Evolutionary conservation across 2,888 invertebrate genomes (phyloP).

Genomic region (Abrostola triplasia): DNA sequence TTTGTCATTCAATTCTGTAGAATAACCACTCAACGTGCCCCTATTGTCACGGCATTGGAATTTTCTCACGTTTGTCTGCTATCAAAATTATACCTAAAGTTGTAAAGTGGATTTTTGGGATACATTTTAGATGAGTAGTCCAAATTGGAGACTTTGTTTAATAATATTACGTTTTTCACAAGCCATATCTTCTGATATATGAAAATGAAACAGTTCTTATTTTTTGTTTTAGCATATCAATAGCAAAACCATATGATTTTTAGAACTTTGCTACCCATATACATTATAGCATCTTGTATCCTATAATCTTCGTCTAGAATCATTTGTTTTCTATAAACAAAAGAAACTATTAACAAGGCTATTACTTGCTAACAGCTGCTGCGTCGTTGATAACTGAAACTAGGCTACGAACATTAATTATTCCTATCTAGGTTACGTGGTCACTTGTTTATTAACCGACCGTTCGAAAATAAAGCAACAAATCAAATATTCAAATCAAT

Average conservation of each 20-base stretch:
- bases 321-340: background rate
- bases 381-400: constrained; percentile 1
- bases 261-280: too few species aligned
- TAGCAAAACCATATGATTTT: too few species aligned
- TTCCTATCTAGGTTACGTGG: background rate
- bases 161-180: too few species aligned
- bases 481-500: constrained; percentile 28
- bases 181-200: too few species aligned
- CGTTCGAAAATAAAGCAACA: constrained; percentile 26
- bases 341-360: constrained; percentile 4
- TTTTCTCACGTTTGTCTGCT: constrained; percentile 57
- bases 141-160: background rate
- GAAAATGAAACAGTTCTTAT: too few species aligned
- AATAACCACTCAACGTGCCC: constrained; percentile 59
- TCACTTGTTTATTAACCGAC: constrained; percentile 18
- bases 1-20: constrained; percentile 74
- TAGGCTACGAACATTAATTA: constrained; percentile 11
- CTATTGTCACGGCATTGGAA: constrained; percentile 59
- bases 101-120: background rate
- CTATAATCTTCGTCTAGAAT: background rate
- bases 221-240: too few species aligned
- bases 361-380: background rate
- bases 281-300: background rate
- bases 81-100: constrained; percentile 43
- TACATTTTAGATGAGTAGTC: background rate